Base-by-base conservation (phyloP, 2,888 invertebrate species). In the Stenchaetothrips biformis region DNA sequence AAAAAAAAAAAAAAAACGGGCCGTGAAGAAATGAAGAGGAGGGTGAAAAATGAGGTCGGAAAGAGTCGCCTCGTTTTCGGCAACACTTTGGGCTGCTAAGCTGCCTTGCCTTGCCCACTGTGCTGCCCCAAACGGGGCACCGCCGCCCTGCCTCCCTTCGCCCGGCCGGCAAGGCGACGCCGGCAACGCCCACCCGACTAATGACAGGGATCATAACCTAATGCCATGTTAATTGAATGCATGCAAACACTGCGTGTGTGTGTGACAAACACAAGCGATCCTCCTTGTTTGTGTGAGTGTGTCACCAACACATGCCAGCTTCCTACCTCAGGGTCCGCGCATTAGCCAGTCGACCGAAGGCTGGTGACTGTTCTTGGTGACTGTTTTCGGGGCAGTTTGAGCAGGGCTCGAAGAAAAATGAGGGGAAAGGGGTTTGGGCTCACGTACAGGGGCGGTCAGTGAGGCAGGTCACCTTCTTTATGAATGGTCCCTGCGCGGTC, bases 201-300 rank as follows among this genome's bases (percentile, higher is more conserved):
- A 74, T 74, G 25, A 74, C 67, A 74, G 67, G 11, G 25, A 25
- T 21, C 67, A 21, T 21, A 74, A 74, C 67, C 67, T 74, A 74
- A 74, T 74, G 67, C 67, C 67, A 74, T 74, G 67, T 74, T 74
- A 74, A 74, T 74, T 74, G 67, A 74, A 74, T 74, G 67, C 67
- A 53, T 79, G 74, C 37, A 78, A 78, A 80, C 81, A 79, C 80
- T 21, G 48, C 79, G 37, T 16, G 49, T 37, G 37, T 37, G 37
- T 37, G 37, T 37, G 37, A 37, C 37, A 37, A 37, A 37, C 2
- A 37, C 37, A 37, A 37, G 37, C 37, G 37, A 37, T 37, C 4
- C 37, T 37, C 37, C 37, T 37, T 37, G 37, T 37, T 1, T 37
- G 37, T 37, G 37, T 37, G 37, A 2, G 37, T 37, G 37, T 37